Conservation (phyloP, 2,113 vertebrate species). For the Argyrosomus japonicus region DNA sequence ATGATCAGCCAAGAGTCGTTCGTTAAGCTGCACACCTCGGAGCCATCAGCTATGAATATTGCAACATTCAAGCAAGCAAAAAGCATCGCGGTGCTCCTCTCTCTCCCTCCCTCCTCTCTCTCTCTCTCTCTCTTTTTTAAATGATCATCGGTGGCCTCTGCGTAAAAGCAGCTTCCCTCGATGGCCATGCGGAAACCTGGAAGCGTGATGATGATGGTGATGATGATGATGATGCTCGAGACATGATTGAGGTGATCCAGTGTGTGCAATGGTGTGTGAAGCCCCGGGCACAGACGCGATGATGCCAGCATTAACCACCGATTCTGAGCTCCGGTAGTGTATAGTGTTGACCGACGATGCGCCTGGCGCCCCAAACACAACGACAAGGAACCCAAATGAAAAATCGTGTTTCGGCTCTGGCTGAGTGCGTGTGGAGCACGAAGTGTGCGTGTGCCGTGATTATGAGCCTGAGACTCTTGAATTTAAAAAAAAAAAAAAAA, state of each 20-base stretch:
- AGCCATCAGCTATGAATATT: constrained; percentile 25
- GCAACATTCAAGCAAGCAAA: constrained; percentile 7
- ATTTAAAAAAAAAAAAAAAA: constrained; percentile 19
- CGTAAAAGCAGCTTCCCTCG: constrained; percentile 57
- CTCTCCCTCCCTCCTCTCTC: too few relatives aligned
- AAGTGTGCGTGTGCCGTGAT: constrained; percentile 51
- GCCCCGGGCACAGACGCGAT: constrained; percentile 36
- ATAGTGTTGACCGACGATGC: constrained; percentile 18
- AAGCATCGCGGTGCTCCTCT: neutral
- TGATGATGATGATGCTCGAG: constrained; percentile 26
- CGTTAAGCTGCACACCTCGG: constrained; percentile 22
- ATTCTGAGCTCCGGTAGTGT: constrained; percentile 17
- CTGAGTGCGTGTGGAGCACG: constrained; percentile 28
- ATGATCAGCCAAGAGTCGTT: constrained; percentile 37
- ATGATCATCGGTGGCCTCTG: constrained; percentile 42
- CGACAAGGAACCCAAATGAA: neutral
- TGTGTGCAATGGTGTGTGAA: constrained; percentile 21
- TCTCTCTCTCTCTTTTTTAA: neutral
- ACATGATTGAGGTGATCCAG: constrained; percentile 39
- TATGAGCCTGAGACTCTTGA: constrained; percentile 36
- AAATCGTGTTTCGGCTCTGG: neutral
- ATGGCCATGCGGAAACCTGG: constrained; percentile 41
- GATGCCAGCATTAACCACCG: constrained; percentile 44
- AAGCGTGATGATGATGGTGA: constrained; percentile 46
- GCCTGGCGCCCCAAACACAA: neutral